Conservation (phyloP, 2,888 invertebrate genomes). For the Parelbella ahira region DNA sequence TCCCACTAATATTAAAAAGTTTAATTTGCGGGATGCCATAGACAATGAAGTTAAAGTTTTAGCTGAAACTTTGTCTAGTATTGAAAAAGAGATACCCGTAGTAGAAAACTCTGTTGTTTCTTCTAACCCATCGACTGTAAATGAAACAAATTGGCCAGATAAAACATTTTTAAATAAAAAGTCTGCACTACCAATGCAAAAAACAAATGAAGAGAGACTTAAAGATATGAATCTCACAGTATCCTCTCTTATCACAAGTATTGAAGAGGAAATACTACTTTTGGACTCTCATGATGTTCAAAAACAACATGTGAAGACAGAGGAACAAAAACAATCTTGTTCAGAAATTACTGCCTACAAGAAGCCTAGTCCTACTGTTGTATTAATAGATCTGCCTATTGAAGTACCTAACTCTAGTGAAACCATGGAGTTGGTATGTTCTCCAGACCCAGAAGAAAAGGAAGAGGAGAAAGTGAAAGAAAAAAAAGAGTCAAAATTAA, state of each 20-base stretch:
- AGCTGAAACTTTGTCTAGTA: conserved; percentile 9
- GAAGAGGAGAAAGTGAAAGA: no score
- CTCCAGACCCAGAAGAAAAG: no score
- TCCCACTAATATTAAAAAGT: not conserved
- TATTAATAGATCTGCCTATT: no score
- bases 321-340: no score
- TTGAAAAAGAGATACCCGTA: not conserved
- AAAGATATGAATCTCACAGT: conserved; percentile 3
- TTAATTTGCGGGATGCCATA: not conserved
- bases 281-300: conserved; percentile 5
- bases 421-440: no score
- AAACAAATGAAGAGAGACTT: conserved; percentile 1
- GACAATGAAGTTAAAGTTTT: conserved; percentile 9
- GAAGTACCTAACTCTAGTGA: no score
- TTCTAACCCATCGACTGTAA: no score
- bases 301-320: no score
- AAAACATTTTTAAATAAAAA: not conserved
- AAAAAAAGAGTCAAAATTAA: no score
- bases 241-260: conserved; percentile 3
- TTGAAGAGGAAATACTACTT: conserved; percentile 9
- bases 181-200: not conserved
- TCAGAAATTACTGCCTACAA: no score
- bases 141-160: no score
- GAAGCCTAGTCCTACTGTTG: no score
- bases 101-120: not conserved